Evolutionary conservation across 1,140 invertebrate species (phyloP).

Genomic region (Drosophila navojoa): DNA sequence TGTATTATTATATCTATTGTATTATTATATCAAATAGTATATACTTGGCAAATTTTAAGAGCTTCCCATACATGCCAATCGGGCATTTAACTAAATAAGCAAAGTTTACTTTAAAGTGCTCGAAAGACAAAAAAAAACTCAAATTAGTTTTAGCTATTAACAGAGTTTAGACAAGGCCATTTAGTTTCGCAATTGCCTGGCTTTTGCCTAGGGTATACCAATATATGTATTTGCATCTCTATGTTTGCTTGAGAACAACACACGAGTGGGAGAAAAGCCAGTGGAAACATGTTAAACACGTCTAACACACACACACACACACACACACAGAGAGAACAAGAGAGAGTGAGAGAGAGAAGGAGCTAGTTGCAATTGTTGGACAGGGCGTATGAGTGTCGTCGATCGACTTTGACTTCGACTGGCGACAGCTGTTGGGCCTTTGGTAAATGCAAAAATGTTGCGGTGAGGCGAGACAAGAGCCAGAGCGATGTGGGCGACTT

Average conservation of each 20-base stretch:
- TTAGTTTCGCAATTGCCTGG: background rate
- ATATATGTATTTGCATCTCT: background rate
- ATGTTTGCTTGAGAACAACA: constrained; percentile 1
- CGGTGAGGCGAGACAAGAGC: background rate
- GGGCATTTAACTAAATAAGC: no score
- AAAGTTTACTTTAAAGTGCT: no score
- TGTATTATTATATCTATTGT: no score
- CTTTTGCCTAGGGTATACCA: background rate
- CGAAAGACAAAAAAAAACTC: no score
- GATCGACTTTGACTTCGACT: constrained; percentile 46
- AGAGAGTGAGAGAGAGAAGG: background rate
- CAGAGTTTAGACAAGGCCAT: background rate
- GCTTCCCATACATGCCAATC: no score
- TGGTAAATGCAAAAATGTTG: constrained; percentile 61
- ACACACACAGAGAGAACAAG: background rate
- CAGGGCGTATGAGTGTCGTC: constrained; percentile 72
- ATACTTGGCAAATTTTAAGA: no score
- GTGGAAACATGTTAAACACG: constrained; percentile 73
- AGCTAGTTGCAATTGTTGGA: constrained; percentile 33
- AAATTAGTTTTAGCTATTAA: background rate
- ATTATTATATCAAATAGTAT: no score
- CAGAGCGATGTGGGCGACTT: constrained; percentile 5
- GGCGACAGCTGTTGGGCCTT: constrained; percentile 52
- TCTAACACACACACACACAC: constrained; percentile 40
- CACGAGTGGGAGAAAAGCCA: constrained; percentile 37